Conservation (phyloP, 2,113 vertebrate genomes). For the Hypocryptadius cinnamomeus region DNA sequence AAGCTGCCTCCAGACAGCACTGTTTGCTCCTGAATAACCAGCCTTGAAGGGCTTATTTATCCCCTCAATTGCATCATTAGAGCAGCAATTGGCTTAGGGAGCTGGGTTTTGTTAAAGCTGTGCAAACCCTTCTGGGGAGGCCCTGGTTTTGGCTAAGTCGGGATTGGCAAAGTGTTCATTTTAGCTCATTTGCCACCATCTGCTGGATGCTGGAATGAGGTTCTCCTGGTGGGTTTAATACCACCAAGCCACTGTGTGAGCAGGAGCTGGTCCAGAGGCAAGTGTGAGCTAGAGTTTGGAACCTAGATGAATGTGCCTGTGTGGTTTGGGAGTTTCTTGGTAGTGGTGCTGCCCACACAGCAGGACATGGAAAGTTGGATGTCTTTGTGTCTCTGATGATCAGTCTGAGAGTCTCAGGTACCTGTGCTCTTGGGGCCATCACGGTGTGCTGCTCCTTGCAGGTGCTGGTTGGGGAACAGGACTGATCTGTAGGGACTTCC, state of each 20-base stretch:
- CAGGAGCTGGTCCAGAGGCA: neutral
- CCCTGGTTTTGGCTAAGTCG: constrained; percentile 7
- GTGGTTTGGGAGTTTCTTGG: neutral
- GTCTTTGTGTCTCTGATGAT: neutral
- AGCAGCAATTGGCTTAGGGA: constrained; percentile 20
- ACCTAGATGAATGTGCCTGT: neutral
- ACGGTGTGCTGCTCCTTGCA: fast-evolving
- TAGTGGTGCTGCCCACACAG: neutral
- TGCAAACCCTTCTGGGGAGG: constrained; percentile 4
- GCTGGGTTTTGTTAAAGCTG: constrained; percentile 15
- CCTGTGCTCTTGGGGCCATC: too few relatives aligned
- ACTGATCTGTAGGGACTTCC: neutral
- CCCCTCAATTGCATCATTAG: constrained; percentile 38
- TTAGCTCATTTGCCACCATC: neutral
- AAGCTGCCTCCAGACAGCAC: constrained; percentile 9
- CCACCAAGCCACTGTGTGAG: neutral
- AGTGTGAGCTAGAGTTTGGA: neutral
- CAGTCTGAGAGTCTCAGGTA: neutral
- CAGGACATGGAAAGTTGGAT: neutral
- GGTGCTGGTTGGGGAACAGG: neutral
- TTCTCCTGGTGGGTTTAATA: neutral
- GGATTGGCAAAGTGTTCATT: neutral
- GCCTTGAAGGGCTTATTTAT: constrained; percentile 37
- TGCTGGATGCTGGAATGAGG: neutral
- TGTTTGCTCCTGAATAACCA: constrained; percentile 16